Evolutionary conservation across 2,113 vertebrate genomes (phyloP).

Genomic region (Campylomormyrus tamandua): DNA sequence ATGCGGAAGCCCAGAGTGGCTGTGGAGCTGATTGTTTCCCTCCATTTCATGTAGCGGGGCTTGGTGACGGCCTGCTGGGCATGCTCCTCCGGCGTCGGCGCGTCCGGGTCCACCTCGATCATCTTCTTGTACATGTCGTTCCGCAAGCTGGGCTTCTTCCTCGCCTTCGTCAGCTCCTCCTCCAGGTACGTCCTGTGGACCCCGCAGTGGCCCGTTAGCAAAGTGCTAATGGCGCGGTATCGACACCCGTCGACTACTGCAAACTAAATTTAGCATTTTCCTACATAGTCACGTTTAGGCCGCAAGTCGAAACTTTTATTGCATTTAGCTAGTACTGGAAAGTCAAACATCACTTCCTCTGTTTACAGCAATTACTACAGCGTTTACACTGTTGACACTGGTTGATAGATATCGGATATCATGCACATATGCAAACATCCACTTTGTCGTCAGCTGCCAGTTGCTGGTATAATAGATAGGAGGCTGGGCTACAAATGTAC

Average conservation of each 20-base stretch:
- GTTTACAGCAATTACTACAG: background rate
- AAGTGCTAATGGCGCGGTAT: background rate
- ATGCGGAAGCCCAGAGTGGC: slow-evolving; percentile 91
- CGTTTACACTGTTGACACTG: background rate
- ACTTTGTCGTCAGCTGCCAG: background rate
- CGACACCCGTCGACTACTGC: background rate
- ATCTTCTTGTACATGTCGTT: slow-evolving; percentile 98
- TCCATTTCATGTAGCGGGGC: slow-evolving; percentile 98
- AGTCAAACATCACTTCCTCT: background rate
- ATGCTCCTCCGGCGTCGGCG: slow-evolving; percentile 76
- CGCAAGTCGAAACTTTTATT: background rate
- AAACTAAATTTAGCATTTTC: background rate
- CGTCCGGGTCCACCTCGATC: slow-evolving; percentile 83
- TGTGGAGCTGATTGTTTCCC: slow-evolving; percentile 94
- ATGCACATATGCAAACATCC: background rate
- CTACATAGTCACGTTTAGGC: background rate
- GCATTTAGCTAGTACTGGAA: background rate
- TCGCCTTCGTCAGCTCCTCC: slow-evolving; percentile 89
- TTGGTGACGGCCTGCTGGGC: slow-evolving; percentile 82
- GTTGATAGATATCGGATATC: background rate
- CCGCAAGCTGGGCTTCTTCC: slow-evolving; percentile 87
- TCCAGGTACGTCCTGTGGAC: slow-evolving; percentile 81
- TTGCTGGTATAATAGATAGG: background rate
- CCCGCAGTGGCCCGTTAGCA: background rate
- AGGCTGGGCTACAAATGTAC: background rate